phyloP scores from a whole-genome alignment of 2,113 vertebrate genomes.

The Eonycteris spelaea region DNA sequence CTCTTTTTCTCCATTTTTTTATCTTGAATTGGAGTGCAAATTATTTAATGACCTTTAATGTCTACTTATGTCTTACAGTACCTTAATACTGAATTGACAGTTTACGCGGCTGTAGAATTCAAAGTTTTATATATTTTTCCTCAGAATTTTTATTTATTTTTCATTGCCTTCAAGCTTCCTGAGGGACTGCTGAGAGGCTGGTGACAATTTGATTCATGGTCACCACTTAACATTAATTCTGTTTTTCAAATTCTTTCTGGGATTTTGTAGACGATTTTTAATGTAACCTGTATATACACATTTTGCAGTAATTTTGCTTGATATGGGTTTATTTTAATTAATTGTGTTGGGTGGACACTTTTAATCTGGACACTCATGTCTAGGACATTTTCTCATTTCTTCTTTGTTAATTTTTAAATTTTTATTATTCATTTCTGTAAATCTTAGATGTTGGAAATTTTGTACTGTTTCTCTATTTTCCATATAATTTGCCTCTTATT shows the following conservation, averaged over 20 bases:
- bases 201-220: not conserved
- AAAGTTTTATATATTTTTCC: not conserved
- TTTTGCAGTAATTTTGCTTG: not conserved
- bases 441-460: not conserved
- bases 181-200: not conserved
- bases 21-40: not conserved
- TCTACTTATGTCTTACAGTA: not conserved
- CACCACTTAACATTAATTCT: not conserved
- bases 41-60: not conserved
- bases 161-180: not conserved
- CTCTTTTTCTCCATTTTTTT: not conserved
- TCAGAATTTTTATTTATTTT: not conserved
- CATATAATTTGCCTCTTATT: not conserved
- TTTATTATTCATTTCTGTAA: not conserved
- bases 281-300: not conserved
- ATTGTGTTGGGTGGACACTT: not conserved
- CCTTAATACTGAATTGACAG: not conserved
- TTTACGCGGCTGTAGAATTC: not conserved
- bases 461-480: not conserved
- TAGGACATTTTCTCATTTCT: not conserved
- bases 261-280: not conserved
- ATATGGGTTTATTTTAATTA: not conserved
- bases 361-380: not conserved
- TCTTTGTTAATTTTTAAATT: not conserved
- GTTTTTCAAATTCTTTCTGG: not conserved